phyloP scores from a whole-genome alignment of 2,113 vertebrate species.

The Chiloscyllium plagiosum region DNA sequence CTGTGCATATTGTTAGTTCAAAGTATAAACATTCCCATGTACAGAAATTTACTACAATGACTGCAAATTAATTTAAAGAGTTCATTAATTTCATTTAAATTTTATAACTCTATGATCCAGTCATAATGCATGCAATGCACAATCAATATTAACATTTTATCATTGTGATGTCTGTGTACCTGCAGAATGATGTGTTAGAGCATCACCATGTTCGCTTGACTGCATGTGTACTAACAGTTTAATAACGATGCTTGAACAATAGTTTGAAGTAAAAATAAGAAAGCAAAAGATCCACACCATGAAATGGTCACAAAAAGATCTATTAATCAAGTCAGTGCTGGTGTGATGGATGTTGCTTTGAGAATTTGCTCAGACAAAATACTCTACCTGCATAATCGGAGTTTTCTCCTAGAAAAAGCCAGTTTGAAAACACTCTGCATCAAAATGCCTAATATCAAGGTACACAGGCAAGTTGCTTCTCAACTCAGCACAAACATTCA shows the following conservation, averaged over 20 bases:
- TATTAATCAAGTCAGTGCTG: not conserved
- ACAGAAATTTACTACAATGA: not conserved
- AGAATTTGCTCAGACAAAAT: not conserved
- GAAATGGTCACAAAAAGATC: not conserved
- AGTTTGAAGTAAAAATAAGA: not conserved
- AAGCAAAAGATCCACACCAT: not conserved
- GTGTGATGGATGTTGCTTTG: not conserved
- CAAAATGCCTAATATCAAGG: not conserved
- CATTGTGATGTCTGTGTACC: not conserved
- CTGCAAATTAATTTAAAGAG: not conserved
- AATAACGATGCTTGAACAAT: not conserved
- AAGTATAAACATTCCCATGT: not conserved
- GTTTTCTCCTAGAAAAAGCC: not conserved
- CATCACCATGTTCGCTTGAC: not conserved
- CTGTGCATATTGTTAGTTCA: not conserved
- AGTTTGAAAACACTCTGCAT: not conserved
- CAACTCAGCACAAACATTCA: not conserved
- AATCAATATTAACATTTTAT: not conserved
- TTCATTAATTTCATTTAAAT: not conserved
- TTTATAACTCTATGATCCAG: not conserved
- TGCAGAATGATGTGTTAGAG: not conserved
- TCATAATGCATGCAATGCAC: not conserved
- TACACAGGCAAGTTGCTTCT: not conserved
- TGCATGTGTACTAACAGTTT: not conserved
- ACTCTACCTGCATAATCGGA: not conserved